Conservation (phyloP, 2,888 invertebrate genomes). For the Drepana falcataria region DNA sequence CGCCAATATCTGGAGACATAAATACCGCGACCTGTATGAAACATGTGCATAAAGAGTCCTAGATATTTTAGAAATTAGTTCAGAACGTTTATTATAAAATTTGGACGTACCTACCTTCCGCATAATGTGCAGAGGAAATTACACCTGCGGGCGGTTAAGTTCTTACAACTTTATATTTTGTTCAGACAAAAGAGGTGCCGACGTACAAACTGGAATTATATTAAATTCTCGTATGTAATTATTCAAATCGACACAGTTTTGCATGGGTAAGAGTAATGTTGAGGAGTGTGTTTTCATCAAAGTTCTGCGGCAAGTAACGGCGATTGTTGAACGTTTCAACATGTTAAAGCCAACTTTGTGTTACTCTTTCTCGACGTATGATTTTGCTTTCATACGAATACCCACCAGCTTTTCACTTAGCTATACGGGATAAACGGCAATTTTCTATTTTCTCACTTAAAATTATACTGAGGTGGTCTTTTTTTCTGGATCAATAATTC, state of each 20-base stretch:
- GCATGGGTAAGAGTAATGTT: conserved; percentile 21
- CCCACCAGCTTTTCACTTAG: too few relatives aligned
- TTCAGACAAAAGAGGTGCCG: conserved; percentile 8
- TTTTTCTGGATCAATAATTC: too few relatives aligned
- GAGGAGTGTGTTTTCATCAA: conserved; percentile 46
- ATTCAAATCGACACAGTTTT: conserved; percentile 43
- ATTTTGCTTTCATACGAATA: background rate
- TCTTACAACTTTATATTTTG: conserved; percentile 3
- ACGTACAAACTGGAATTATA: conserved; percentile 17
- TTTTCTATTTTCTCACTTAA: too few relatives aligned
- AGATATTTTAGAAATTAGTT: too few relatives aligned
- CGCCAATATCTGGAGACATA: too few relatives aligned
- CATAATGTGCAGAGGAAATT: background rate
- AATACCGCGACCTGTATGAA: too few relatives aligned
- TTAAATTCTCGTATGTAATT: conserved; percentile 30
- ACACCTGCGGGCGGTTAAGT: background rate
- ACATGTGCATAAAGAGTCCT: too few relatives aligned
- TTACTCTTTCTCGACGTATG: too few relatives aligned
- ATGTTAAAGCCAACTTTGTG: conserved; percentile 41
- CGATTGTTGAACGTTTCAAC: conserved; percentile 63
- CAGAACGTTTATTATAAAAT: too few relatives aligned
- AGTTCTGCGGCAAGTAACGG: conserved; percentile 52
- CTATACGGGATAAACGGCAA: too few relatives aligned
- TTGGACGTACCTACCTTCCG: too few relatives aligned
- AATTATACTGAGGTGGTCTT: too few relatives aligned